Evolutionary conservation across 2,888 invertebrate species (phyloP).

Genomic region (Julus scandinavius): DNA sequence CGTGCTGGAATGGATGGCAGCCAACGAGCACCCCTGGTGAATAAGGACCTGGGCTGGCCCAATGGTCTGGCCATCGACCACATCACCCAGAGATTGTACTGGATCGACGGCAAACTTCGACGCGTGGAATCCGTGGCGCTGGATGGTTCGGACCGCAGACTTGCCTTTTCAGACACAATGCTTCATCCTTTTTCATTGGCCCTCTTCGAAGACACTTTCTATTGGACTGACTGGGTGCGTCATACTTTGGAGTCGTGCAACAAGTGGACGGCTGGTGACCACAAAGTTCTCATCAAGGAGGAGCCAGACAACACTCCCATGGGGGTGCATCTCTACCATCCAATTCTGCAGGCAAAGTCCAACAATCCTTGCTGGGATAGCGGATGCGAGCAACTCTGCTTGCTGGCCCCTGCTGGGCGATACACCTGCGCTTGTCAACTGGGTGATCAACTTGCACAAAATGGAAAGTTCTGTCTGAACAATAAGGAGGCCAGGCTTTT

Average conservation of each 20-base stretch:
- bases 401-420: constrained; percentile 71
- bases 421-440: constrained; percentile 81
- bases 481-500: constrained; percentile 58
- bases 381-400: constrained; percentile 81
- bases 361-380: constrained; percentile 74
- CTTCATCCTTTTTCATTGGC: constrained; percentile 85
- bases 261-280: constrained; percentile 79
- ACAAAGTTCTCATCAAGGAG: constrained; percentile 69
- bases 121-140: constrained; percentile 79
- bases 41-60: constrained; percentile 78
- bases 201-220: constrained; percentile 87
- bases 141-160: constrained; percentile 73
- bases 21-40: constrained; percentile 72
- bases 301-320: constrained; percentile 66
- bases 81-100: constrained; percentile 82
- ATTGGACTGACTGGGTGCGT: constrained; percentile 89
- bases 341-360: constrained; percentile 70
- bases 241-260: constrained; percentile 79
- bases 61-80: constrained; percentile 87
- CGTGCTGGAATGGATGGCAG: constrained; percentile 87
- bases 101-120: constrained; percentile 82
- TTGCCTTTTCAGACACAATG: constrained; percentile 72
- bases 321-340: constrained; percentile 82
- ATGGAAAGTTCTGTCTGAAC: constrained; percentile 72
- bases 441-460: constrained; percentile 72